These are phyloP conservation scores for Ryuthela nishihirai DNA, from an alignment of 2,888 invertebrate genomes.

Conservation along the genomic window DNA sequence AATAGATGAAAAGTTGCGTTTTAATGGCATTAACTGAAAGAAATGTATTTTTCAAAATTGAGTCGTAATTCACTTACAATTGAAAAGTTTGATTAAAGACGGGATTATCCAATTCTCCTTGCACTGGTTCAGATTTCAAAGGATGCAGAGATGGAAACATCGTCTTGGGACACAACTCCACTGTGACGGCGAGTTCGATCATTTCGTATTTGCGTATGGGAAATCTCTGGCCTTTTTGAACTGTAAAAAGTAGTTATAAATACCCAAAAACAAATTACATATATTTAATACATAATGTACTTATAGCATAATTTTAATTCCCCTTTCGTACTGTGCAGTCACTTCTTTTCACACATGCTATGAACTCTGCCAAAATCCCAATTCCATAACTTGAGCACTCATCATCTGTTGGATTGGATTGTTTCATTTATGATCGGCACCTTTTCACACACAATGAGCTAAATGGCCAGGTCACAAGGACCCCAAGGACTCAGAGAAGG, in stretches of 20 bases:
- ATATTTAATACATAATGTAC: background rate
- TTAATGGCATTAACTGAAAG: too few species aligned
- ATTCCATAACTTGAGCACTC: too few species aligned
- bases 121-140: slow-evolving; percentile 9
- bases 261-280: background rate
- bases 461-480: too few species aligned
- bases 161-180: slow-evolving; percentile 13
- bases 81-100: slow-evolving; percentile 23
- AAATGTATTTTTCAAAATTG: too few species aligned
- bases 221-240: slow-evolving; percentile 26
- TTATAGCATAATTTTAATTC: background rate
- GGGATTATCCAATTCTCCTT: slow-evolving; percentile 26
- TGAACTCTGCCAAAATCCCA: too few species aligned
- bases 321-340: background rate
- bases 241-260: slow-evolving; percentile 7
- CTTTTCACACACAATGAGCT: too few species aligned
- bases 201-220: slow-evolving; percentile 22
- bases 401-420: too few species aligned
- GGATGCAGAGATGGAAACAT: slow-evolving; percentile 22
- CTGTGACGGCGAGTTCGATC: slow-evolving; percentile 12
- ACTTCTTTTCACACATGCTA: too few species aligned
- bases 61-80: slow-evolving; percentile 23
- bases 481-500: too few species aligned
- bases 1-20: too few species aligned
- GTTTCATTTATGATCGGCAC: too few species aligned